Evolutionary conservation across 1,140 invertebrate genomes (phyloP), one percentile per base, ranked within the genome.

Genomic region (Contarinia nasturtii): DNA sequence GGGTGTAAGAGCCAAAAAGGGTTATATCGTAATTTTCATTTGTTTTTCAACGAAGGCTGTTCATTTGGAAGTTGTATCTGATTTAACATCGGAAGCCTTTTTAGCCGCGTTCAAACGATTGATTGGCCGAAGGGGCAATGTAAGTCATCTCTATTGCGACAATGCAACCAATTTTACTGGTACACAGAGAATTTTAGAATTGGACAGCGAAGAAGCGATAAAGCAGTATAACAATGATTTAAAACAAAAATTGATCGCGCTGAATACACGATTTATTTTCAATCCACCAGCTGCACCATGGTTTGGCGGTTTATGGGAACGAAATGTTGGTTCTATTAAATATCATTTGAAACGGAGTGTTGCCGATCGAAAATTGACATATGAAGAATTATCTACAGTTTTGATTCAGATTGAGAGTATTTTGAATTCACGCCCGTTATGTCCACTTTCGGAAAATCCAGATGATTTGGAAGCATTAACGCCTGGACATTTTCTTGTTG

Each of bases 91-190:
- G 20, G 50, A 58, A 36, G 49, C 36, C 8, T 66, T 62, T 49
- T 33, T 66, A 15, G 33, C 51, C 7, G 53, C 53, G 7, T 51
- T 64, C 14, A 52, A 52, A 46, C 38, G 61, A 20, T 65, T 67
- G 47, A 50, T 54, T 2, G 52, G 55, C 0, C 38, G 63, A 45
- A 41, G 59, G 20, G 59, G 59, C 27, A 7, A 38, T 1, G 41
- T 37, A 12, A 14, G 14, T 7, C 33, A 40, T 21, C 45, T 52
- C 7, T 45, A 49, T n/a, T 46, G 44, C 14, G 64, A 69, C 44
- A 58, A 61, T 44, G 64, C 58, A 0, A 62, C 56, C 17, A 62
- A 60, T 22, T 66, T 67, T 43, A 50, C 57, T 22, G 57, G 55
- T 14, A 56, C 63, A 2, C 51, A 55, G 12, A 48, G 50, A 15